Evolutionary conservation across 2,888 invertebrate species (phyloP).

Genomic region (Orchestes rusci): DNA sequence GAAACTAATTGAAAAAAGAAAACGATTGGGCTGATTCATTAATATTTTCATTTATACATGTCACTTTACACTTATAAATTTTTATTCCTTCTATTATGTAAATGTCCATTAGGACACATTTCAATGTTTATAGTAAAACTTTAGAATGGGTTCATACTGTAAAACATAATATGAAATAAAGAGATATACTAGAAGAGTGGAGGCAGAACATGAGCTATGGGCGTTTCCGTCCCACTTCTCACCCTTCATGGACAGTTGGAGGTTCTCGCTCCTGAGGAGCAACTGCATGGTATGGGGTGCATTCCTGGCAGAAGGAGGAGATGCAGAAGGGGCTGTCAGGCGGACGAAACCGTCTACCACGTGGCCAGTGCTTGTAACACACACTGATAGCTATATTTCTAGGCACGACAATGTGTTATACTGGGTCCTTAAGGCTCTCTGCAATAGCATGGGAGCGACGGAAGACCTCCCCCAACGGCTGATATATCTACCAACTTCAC

Average conservation of each 20-base stretch:
- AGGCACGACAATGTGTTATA: conserved; percentile 27
- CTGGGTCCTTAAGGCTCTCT: conserved; percentile 18
- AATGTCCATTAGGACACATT: no score
- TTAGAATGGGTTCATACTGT: no score
- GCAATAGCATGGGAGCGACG: conserved; percentile 13
- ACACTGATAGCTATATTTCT: conserved; percentile 18
- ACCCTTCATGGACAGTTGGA: conserved; percentile 16
- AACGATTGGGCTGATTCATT: no score
- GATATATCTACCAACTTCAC: no score
- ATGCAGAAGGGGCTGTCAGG: conserved; percentile 20
- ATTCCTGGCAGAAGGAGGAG: conserved; percentile 7
- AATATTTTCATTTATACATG: no score
- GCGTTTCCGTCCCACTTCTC: conserved; percentile 16
- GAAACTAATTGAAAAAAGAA: no score
- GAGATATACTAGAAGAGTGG: no score
- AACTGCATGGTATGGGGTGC: conserved; percentile 20
- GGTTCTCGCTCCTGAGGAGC: conserved; percentile 25
- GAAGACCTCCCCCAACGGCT: conserved; percentile 6
- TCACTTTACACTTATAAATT: no score
- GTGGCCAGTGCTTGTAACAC: conserved; percentile 21
- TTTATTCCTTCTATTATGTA: no score
- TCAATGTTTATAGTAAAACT: no score
- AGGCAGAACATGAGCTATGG: conserved; percentile 22
- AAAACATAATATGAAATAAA: no score
- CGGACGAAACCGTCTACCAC: conserved; percentile 26